Percentiles rank a stretch among this genome's conserved stretches.
These are phyloP conservation scores for Drosophila rhopaloa DNA, from an alignment of 1,140 invertebrate genomes.

Conservation along the genomic window DNA sequence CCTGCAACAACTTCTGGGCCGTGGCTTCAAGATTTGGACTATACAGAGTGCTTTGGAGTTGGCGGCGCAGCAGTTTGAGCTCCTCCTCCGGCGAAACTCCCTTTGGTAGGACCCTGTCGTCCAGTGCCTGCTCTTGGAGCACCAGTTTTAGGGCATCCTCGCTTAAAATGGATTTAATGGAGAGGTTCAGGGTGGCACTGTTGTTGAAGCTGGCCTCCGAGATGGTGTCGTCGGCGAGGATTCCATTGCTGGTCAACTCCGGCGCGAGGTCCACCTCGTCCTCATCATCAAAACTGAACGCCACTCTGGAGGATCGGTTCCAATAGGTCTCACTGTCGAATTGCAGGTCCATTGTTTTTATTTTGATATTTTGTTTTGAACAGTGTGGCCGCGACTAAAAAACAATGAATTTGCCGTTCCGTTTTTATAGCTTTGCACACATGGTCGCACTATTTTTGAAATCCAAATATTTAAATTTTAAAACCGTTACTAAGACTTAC, in stretches of 20 bases:
- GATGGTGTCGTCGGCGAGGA: constrained; percentile 74
- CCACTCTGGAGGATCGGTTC: constrained; percentile 76
- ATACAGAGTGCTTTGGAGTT: constrained; percentile 77
- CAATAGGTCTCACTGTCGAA: constrained; percentile 74
- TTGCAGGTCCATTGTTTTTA: constrained; percentile 41
- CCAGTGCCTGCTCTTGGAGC: constrained; percentile 69
- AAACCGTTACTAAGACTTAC: no score
- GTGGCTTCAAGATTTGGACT: constrained; percentile 79
- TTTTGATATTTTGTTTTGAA: not conserved
- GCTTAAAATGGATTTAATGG: constrained; percentile 71
- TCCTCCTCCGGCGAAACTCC: constrained; percentile 74
- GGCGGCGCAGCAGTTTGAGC: constrained; percentile 66
- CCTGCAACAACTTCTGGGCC: constrained; percentile 85
- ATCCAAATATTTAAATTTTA: not conserved
- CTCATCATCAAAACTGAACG: constrained; percentile 83
- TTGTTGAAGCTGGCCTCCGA: constrained; percentile 77
- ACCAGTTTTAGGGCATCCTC: constrained; percentile 72
- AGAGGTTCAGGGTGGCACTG: constrained; percentile 59
- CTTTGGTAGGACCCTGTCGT: constrained; percentile 71
- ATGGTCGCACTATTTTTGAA: not conserved
- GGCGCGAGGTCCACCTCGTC: constrained; percentile 50
- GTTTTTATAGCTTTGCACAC: not conserved
- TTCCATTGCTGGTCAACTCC: constrained; percentile 51
- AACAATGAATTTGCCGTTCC: not conserved
- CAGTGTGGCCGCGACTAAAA: constrained; percentile 4